Conservation (phyloP, 1,140 invertebrate species). For the Drosophila serrata region DNA sequence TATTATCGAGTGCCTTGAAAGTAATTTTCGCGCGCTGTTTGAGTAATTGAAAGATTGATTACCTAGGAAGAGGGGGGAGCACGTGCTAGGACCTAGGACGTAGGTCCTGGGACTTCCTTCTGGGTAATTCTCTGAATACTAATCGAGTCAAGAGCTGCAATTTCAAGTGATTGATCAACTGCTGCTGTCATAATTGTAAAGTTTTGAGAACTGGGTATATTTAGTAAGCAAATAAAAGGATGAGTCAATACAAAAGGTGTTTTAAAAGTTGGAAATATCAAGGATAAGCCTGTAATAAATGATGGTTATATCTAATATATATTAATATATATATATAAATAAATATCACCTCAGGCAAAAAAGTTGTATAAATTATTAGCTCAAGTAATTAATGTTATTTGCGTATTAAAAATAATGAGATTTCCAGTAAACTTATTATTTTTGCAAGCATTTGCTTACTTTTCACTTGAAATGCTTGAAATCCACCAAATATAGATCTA, state of each 20-base stretch:
- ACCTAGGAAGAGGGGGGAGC: slow-evolving; percentile 23
- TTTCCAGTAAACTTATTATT: background rate
- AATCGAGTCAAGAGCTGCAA: slow-evolving; percentile 13
- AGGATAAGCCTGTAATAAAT: background rate
- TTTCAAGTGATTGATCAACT: slow-evolving; percentile 27
- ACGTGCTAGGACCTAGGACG: slow-evolving; percentile 30
- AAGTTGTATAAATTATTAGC: background rate
- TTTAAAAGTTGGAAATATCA: background rate
- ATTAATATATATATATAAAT: background rate
- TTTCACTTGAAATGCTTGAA: background rate
- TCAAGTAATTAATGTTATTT: background rate
- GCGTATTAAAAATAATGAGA: background rate
- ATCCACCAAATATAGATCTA: too few relatives aligned
- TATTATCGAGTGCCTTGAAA: slow-evolving; percentile 36
- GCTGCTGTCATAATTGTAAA: background rate
- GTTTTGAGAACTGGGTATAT: background rate
- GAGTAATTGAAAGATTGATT: slow-evolving; percentile 65
- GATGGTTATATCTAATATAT: background rate
- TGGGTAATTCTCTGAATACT: slow-evolving; percentile 2
- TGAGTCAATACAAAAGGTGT: background rate
- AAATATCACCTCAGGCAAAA: background rate
- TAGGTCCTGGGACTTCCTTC: slow-evolving; percentile 5
- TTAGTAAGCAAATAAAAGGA: background rate
- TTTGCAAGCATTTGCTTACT: background rate
- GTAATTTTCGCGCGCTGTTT: slow-evolving; percentile 40